Percentiles rank a stretch among this genome's conserved stretches.
Evolutionary conservation across 2,797 vertebrate genomes (phyloP).

Genomic region (Silurus lanzhouensis): DNA sequence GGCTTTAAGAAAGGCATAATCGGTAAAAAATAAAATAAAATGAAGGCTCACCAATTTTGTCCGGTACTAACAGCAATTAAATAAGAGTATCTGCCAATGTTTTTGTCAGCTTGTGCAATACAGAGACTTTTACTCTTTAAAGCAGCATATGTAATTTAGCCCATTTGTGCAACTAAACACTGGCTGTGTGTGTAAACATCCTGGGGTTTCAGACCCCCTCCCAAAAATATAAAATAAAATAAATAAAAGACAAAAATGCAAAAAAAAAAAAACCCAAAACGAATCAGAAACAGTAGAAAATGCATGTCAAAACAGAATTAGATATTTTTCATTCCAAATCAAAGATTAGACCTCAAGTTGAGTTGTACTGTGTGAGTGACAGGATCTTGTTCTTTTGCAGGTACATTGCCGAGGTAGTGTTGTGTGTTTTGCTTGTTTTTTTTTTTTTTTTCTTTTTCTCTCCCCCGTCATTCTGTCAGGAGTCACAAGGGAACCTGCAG

Average conservation of each 20-base stretch:
- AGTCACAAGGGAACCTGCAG: slow-evolving; percentile 24
- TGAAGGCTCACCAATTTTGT: neutral
- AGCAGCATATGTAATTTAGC: neutral
- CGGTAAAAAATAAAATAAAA: neutral
- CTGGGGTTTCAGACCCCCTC: too few species aligned
- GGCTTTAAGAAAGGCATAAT: neutral
- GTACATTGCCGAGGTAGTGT: neutral
- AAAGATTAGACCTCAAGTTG: neutral
- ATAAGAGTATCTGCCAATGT: neutral
- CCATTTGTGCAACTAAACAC: neutral
- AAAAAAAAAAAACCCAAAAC: neutral
- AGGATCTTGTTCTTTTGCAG: neutral
- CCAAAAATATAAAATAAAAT: too few species aligned
- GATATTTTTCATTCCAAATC: neutral
- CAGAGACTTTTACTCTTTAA: neutral
- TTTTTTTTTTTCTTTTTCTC: neutral
- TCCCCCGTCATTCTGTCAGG: slow-evolving; percentile 28
- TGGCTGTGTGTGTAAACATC: too few species aligned
- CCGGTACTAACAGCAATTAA: neutral
- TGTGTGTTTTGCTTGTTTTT: too few species aligned
- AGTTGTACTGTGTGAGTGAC: neutral
- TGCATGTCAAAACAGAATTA: neutral
- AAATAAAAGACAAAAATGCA: too few species aligned
- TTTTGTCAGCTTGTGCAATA: neutral
- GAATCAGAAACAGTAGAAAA: too few species aligned